These are phyloP conservation scores for Drosophila tripunctata DNA, from an alignment of 2,888 invertebrate species.

Conservation along the genomic window DNA sequence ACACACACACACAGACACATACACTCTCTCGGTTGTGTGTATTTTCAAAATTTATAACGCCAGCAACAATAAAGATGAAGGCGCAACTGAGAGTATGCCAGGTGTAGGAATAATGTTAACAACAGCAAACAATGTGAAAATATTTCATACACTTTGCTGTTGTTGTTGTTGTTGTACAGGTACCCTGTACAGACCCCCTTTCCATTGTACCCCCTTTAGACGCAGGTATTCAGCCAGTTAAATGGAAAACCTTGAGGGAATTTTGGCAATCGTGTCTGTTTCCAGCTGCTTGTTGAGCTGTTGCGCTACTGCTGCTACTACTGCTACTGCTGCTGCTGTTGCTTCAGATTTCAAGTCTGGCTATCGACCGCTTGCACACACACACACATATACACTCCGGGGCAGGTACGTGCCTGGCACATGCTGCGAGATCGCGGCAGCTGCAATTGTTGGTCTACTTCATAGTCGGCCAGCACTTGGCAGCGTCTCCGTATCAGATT, in stretches of 20 bases:
- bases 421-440: conserved; percentile 38
- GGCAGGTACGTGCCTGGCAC: conserved; percentile 60
- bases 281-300: conserved; percentile 5
- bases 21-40: conserved; percentile 48
- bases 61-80: conserved; percentile 33
- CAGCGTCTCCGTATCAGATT: conserved; percentile 34
- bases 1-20: conserved; percentile 9
- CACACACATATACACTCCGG: conserved; percentile 12
- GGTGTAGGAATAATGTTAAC: conserved; percentile 65
- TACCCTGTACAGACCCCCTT: neutral
- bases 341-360: conserved; percentile 57
- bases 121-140: conserved; percentile 66
- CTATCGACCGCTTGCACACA: conserved; percentile 42
- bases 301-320: conserved; percentile 27
- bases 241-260: conserved; percentile 63
- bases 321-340: conserved; percentile 25
- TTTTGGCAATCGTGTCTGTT: conserved; percentile 37
- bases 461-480: conserved; percentile 19
- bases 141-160: conserved; percentile 56
- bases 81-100: conserved; percentile 33
- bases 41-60: conserved; percentile 73
- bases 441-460: conserved; percentile 49
- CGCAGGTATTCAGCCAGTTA: conserved; percentile 60
- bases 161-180: conserved; percentile 1
- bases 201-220: neutral